Conservation (phyloP, 2,888 invertebrate species). For the Neoaliturus tenellus region DNA sequence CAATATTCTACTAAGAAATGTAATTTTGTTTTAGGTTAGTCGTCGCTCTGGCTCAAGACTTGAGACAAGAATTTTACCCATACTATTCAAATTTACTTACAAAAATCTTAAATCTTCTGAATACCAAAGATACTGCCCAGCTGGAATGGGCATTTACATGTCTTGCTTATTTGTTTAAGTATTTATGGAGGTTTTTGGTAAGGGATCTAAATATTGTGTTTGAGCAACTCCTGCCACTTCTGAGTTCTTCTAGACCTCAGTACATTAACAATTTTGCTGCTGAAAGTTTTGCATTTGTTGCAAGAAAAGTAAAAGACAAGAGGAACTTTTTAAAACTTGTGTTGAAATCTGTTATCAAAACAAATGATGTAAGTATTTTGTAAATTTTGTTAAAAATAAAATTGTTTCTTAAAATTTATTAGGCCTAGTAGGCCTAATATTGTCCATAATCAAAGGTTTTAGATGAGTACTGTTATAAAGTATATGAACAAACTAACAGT, state of each 20-base stretch:
- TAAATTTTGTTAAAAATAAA: conserved; percentile 46
- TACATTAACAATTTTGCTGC: conserved; percentile 96
- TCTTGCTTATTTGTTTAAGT: conserved; percentile 94
- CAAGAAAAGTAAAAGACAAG: conserved; percentile 90
- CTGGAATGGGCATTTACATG: conserved; percentile 92
- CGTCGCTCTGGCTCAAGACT: conserved; percentile 90
- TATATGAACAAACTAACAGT: too few relatives aligned
- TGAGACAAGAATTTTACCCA: conserved; percentile 92
- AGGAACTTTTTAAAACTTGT: conserved; percentile 83
- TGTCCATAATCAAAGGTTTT: too few relatives aligned
- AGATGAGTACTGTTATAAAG: too few relatives aligned
- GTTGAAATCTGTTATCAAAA: conserved; percentile 79
- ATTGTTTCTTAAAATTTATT: too few relatives aligned
- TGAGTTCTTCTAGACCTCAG: conserved; percentile 85
- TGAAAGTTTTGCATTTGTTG: conserved; percentile 97
- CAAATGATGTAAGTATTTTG: conserved; percentile 79
- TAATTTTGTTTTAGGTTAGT: conserved; percentile 78
- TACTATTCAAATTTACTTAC: conserved; percentile 87
- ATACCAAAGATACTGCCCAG: conserved; percentile 87
- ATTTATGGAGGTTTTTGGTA: conserved; percentile 87
- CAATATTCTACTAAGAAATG: too few relatives aligned
- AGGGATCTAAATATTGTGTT: conserved; percentile 86
- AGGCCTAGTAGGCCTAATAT: too few relatives aligned
- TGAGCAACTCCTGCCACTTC: conserved; percentile 82
- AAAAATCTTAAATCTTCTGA: conserved; percentile 81